Evolutionary conservation across 2,888 invertebrate genomes (phyloP), one percentile per base, ranked within the genome.

Genomic region (Congeria kusceri): DNA sequence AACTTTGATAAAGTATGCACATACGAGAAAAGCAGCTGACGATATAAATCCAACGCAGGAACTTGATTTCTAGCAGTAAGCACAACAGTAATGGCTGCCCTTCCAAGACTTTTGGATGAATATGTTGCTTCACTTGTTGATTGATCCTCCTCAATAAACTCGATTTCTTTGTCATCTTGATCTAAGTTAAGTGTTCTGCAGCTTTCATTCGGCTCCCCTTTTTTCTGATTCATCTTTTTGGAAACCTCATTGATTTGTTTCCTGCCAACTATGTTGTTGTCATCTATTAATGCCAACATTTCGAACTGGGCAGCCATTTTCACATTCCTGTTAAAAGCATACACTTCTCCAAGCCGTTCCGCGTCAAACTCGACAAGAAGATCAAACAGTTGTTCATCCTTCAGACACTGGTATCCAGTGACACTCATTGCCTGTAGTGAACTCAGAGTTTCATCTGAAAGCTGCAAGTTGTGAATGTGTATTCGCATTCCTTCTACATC

Each of bases 321-420:
- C 0, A 49, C 58, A 25, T 27, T 67, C 59, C 65, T 71, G 27
- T 74, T 79, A 74, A 71, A 74, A 18, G 69, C 29, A n/a, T 27
- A 27, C 5, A 77, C 63, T 29, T 28, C 67, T 13, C 69, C 65
- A 39, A 32, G 57, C 18, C 77, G 46, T 61, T 76, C 68, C 44
- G 67, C 57, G 46, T 84, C 83, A 69, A 86, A 74, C 49, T 86
- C 84, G 11, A 86, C 80, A 56, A 77, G 72, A 58, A 80, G 70
- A 11, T 76, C 58, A 18, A 86, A 67, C 46, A 86, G 49, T 3
- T 76, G 23, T 11, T 56, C 47, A 9, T 74, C 71, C 59, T 78
- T 80, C 27, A 84, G 32, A 27, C 73, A 49, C 11, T 74, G 68
- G 27, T 78, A 73, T 39, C 77, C 78, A 44, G 27, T 28, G n/a